Base-by-base conservation (phyloP, 2,113 vertebrate species). In the Erinaceus europaeus region DNA sequence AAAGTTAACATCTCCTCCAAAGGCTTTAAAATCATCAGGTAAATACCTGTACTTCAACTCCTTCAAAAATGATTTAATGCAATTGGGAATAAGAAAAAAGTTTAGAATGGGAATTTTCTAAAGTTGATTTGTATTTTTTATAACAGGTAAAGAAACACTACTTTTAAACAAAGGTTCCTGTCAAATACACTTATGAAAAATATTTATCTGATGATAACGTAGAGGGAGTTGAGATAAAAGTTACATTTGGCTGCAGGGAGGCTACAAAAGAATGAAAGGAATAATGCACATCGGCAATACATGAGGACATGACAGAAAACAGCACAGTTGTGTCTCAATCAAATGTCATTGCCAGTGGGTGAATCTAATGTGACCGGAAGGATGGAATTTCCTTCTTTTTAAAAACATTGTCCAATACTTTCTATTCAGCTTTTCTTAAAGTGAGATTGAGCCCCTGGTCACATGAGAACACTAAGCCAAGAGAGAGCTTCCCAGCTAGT, bases 101-200 rank as follows among this genome's bases (percentile, higher is more conserved):
- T 95, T 82, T 55, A 74, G 71, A 53, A 52, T 25, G 64, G 72
- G 25, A 32, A 46, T 80, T 77, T 67, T 85, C 74, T 76, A 71
- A 94, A 94, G 75, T 74, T 46, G 23, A 68, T 62, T 57, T 18
- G 13, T 12, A 72, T 61, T 18, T 85, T 20, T 14, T 3, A 48
- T 55, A 62, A 62, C 81, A 88, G 59, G 62, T 42, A 27, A 61
- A 17, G 46, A 62, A 74, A 53, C 0, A 84, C 21, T 44, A 73
- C 42, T 57, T 80, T 74, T 34, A 86, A 86, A 73, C 65, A 76
- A 87, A 86, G 88, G 36, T 25, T 9, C 29, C 8, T 68, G 36
- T 50, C 71, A 55, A 42, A 32, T 64, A 48, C 32, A 76, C 53
- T 34, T 55, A 69, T 75, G 34, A 46, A 14, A 80, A 48, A 81